Conservation (phyloP, 2,888 invertebrate species). For the Noctua janthina region DNA sequence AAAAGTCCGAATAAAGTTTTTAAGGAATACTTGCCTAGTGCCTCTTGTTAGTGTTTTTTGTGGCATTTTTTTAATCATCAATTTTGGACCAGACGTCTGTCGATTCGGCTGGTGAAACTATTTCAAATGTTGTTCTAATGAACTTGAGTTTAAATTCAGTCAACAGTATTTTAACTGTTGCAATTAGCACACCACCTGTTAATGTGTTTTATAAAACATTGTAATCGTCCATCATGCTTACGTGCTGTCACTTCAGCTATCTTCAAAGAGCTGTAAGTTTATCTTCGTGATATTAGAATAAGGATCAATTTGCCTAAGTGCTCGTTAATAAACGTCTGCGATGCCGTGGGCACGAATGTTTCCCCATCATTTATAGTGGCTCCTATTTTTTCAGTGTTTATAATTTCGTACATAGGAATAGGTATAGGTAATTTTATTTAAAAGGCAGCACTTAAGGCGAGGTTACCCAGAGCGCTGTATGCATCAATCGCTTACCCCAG, state of each 20-base stretch:
- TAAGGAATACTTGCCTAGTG: neutral
- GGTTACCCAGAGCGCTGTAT: no score
- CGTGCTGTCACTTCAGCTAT: constrained; percentile 26
- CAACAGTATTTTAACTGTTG: neutral
- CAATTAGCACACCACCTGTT: neutral
- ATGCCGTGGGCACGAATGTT: constrained; percentile 11
- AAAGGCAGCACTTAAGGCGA: neutral
- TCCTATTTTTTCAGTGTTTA: constrained; percentile 6
- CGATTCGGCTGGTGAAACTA: neutral
- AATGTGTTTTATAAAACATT: constrained; percentile 21
- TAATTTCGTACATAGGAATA: neutral
- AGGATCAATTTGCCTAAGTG: constrained; percentile 39
- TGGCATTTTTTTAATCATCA: neutral
- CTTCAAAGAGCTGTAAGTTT: constrained; percentile 28
- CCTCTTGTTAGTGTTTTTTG: neutral
- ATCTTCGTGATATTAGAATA: constrained; percentile 23
- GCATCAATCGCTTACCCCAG: no score
- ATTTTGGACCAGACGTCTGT: neutral
- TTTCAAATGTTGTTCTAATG: constrained; percentile 1
- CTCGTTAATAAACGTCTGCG: constrained; percentile 22
- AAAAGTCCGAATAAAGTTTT: neutral
- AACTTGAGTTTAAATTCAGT: constrained; percentile 2
- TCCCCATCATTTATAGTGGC: constrained; percentile 19
- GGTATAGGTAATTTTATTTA: neutral
- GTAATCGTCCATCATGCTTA: constrained; percentile 28